These are phyloP conservation scores for Hermodice carunculata DNA, from an alignment of 2,888 invertebrate species.

Conservation along the genomic window DNA sequence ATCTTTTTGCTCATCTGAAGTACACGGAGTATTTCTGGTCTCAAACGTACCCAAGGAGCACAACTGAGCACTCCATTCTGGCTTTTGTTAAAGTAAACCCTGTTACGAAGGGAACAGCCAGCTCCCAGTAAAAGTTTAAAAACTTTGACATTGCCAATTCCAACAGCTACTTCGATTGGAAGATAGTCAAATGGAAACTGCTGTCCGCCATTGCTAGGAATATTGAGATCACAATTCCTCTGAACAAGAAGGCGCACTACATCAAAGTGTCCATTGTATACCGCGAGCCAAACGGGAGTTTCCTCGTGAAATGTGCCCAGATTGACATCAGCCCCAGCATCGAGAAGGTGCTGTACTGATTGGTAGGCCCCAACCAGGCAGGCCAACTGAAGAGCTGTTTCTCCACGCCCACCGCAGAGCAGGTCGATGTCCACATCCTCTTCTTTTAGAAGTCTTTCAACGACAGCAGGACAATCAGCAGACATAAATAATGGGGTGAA, in stretches of 20 bases:
- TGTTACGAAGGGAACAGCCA: slow-evolving; percentile 21
- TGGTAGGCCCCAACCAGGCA: slow-evolving; percentile 24
- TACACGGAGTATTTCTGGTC: slow-evolving; percentile 23
- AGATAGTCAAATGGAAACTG: slow-evolving; percentile 32
- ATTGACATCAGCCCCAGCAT: slow-evolving; percentile 30
- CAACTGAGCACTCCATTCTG: neutral
- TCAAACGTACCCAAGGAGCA: slow-evolving; percentile 21
- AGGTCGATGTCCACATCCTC: slow-evolving; percentile 27
- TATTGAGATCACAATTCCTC: slow-evolving; percentile 28
- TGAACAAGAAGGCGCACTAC: slow-evolving; percentile 16
- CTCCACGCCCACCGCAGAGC: slow-evolving; percentile 32
- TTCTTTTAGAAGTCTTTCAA: slow-evolving; percentile 10
- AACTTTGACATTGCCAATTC: slow-evolving; percentile 14
- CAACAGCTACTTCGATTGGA: slow-evolving; percentile 34
- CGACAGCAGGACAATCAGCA: slow-evolving; percentile 28
- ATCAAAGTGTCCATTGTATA: slow-evolving; percentile 32
- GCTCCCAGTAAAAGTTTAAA: slow-evolving; percentile 23
- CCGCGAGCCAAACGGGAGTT: slow-evolving; percentile 37
- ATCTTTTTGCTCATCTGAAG: no score
- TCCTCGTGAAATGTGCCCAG: slow-evolving; percentile 26
- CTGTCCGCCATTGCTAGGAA: slow-evolving; percentile 33
- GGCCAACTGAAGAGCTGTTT: slow-evolving; percentile 35
- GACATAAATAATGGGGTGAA: slow-evolving; percentile 36
- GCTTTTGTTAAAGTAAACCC: slow-evolving; percentile 11
- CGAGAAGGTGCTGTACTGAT: slow-evolving; percentile 13